phyloP scores from a whole-genome alignment of 2,888 invertebrate genomes.

The Microctonus hyperodae region DNA sequence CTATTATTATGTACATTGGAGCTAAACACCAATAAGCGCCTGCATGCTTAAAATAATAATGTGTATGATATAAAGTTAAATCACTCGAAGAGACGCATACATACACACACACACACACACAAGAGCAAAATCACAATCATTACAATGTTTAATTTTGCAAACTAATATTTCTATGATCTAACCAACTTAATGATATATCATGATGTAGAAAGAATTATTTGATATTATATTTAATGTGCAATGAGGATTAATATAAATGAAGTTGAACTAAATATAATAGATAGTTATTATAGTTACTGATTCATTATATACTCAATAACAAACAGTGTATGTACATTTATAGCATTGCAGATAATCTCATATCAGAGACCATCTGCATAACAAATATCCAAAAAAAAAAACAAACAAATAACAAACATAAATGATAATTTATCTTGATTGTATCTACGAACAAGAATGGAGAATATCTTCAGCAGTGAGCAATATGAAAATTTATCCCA shows the following conservation, averaged over 20 bases:
- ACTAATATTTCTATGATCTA: neutral
- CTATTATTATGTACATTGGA: neutral
- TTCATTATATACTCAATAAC: no score
- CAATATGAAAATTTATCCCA: conserved; percentile 64
- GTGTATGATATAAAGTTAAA: neutral
- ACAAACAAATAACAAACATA: neutral
- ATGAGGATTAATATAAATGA: neutral
- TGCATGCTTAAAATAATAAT: neutral
- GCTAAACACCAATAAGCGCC: neutral
- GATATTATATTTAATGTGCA: neutral
- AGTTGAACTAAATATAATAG: neutral
- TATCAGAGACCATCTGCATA: neutral
- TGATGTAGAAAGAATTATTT: neutral
- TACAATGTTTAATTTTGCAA: neutral
- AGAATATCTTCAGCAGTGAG: neutral
- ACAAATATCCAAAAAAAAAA: neutral
- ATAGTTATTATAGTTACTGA: no score
- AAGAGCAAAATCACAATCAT: neutral
- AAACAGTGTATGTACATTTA: neutral
- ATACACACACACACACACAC: neutral
- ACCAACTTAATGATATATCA: neutral
- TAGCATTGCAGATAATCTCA: neutral
- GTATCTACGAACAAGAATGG: neutral
- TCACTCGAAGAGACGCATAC: neutral
- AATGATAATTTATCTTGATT: neutral